These are phyloP conservation scores for Petrolisthes cinctipes DNA, from an alignment of 2,888 invertebrate species.

Conservation along the genomic window DNA sequence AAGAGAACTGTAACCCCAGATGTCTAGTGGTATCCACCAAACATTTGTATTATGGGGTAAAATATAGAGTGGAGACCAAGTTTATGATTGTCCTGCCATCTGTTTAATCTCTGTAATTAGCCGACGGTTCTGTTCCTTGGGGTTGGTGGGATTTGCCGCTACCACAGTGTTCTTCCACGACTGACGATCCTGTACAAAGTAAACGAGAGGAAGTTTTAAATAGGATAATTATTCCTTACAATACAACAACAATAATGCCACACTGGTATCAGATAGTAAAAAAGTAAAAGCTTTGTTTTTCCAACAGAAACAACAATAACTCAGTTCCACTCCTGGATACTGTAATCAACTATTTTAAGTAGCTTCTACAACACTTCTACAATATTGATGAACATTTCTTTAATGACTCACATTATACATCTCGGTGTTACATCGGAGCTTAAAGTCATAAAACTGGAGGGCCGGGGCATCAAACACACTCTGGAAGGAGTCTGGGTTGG, in stretches of 20 bases:
- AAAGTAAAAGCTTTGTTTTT: too few species aligned
- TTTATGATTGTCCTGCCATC: conserved; percentile 36
- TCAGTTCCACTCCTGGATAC: too few species aligned
- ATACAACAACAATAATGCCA: too few species aligned
- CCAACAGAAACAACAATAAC: too few species aligned
- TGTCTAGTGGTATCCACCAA: too few species aligned
- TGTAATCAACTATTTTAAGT: too few species aligned
- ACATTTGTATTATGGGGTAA: too few species aligned
- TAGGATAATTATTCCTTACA: neutral
- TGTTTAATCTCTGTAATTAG: conserved; percentile 78
- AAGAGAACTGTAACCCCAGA: too few species aligned
- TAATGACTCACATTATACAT: conserved; percentile 79
- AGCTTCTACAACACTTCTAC: too few species aligned
- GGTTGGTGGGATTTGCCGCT: conserved; percentile 80
- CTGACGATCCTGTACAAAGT: conserved; percentile 80
- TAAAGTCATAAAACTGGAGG: conserved; percentile 86
- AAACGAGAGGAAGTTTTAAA: conserved; percentile 14
- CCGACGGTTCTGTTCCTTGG: conserved; percentile 80
- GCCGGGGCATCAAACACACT: conserved; percentile 80
- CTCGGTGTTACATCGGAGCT: conserved; percentile 89
- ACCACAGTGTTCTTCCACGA: conserved; percentile 83
- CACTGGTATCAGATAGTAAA: too few species aligned
- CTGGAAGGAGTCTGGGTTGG: conserved; percentile 77
- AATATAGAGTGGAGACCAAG: too few species aligned
- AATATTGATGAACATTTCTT: too few species aligned